Evolutionary conservation across 2,888 invertebrate species (phyloP), one percentile per base, ranked within the genome.

Genomic region (Sphecodes monilicornis): DNA sequence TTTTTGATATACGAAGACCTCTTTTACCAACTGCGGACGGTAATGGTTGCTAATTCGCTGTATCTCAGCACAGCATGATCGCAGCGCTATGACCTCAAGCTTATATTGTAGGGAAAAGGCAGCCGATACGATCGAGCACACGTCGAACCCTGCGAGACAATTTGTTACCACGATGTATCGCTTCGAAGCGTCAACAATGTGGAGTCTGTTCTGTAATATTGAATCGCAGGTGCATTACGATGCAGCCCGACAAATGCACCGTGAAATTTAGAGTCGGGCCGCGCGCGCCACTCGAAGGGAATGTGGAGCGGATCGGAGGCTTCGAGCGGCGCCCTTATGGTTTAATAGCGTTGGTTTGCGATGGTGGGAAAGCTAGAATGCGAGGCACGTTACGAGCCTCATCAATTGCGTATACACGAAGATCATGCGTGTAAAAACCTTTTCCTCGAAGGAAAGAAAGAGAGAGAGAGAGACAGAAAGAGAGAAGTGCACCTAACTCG

Each of bases 401-500:
- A 54, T 50, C 32, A 50, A 64, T 64, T 29, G 60, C 60, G 60
- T 64, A 64, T 29, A 50, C 50, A 50, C 22, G 50, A 29, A 64
- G 46, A 64, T 64, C 18, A 29, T 32, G 29, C 60, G 29, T 64
- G 60, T 64, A 64, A 64, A 60, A 64, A 64, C 5, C 16, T 64
- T 26, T 29, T 32, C 16, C 50, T 50, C 22, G 22, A 50, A 64
- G 6, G 54, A 54, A 22, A 54, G 46, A 54, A 6, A 54, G 22
- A 22, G 5, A 8, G 2, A 39, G 50, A 22, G 50, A 22, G 22
- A 54, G 22, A 22, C 0, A 8, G 2, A 39, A 22, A 22, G 50
- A 22, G 22, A 8, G 50, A 50, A 22, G 22, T 22, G 50, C 22
- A 10, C 50, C 50, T 10, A 3, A 50, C 50, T 50, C 50, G 50